Base-by-base conservation (phyloP, 1,140 invertebrate species). In the Heliconius congener region DNA sequence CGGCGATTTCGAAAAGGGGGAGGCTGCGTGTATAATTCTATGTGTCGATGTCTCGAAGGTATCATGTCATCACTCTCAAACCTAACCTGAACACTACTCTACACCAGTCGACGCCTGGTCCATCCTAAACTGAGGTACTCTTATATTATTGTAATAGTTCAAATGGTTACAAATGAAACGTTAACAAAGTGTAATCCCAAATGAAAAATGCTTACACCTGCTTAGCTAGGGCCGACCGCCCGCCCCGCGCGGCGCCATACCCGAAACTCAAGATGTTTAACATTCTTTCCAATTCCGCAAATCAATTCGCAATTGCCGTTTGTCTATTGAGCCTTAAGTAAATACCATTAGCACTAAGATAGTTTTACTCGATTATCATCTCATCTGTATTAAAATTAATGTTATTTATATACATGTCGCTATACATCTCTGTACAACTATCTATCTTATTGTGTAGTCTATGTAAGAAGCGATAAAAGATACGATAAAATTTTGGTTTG, bases 101-200 rank as follows among this genome's bases (percentile, higher is more conserved):
- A 91, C 87, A 93, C 91, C 91, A 94, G 93, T 94, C 93, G 93
- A 93, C 93, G 93, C 91, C 91, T 94, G 93, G 93, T 93, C 91
- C 91, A 93, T 93, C 93, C 89, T 93, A 93, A 93, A 93, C 91
- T 92, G 91, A 93, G 89, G 90, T 93, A 91, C 86, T 90, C 91
- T 92, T 93, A 92, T 92, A 93, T 91, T 93, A 93, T 91, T 86
- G 90, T 91, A 94, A 92, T 93, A 93, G 90, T 93, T 91, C 85
- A 91, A 93, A 94, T 90, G 90, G 91, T 93, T 93, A 93, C 87
- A 93, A 94, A 93, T 90, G 82, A 94, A 94, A 93, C 91, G 86
- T 88, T 93, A 94, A 94, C 93, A 93, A 90, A 93, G 86, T 93
- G 90, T 93, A 93, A 93, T 92, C 89, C 84, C 82, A 93, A 94